A percentile compares a stretch with the other conserved stretches of the same genome.
Conservation (phyloP, 2,113 vertebrate species). For the Xenopus laevis region DNA sequence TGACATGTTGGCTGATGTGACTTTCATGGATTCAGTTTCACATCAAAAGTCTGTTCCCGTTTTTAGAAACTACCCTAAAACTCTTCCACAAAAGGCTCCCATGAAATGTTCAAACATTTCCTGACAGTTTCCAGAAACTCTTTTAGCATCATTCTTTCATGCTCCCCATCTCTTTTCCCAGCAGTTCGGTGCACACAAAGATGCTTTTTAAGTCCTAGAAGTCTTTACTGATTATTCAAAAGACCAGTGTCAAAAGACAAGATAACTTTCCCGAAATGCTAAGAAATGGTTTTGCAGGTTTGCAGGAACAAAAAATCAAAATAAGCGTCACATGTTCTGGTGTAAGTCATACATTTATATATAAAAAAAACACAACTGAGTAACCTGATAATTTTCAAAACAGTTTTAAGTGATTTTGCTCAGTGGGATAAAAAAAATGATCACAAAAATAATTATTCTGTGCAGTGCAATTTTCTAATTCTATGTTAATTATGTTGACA, state of each 20-base stretch:
- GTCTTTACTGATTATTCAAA: slow-evolving; percentile 6
- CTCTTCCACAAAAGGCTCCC: too few relatives aligned
- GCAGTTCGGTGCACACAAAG: slow-evolving; percentile 1
- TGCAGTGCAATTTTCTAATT: too few relatives aligned
- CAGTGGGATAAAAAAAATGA: too few relatives aligned
- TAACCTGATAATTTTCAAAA: too few relatives aligned
- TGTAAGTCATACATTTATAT: slow-evolving; percentile 19
- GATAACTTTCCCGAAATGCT: slow-evolving; percentile 18
- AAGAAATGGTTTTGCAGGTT: slow-evolving; percentile 30
- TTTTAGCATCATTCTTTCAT: neutral
- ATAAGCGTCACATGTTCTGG: slow-evolving; percentile 13
- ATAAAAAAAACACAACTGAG: neutral
- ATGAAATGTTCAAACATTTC: neutral
- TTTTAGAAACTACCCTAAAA: too few relatives aligned
- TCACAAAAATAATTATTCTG: too few relatives aligned
- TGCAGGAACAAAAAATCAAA: slow-evolving; percentile 15
- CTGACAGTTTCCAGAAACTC: neutral
- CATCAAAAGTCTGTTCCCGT: too few relatives aligned
- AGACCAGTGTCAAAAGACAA: slow-evolving; percentile 11
- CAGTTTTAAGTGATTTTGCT: too few relatives aligned
- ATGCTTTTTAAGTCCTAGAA: neutral
- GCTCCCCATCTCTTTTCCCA: neutral
- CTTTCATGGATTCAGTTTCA: too few relatives aligned
- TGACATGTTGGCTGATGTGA: too few relatives aligned
- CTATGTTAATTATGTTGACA: too few relatives aligned